Evolutionary conservation across 2,113 vertebrate species (phyloP).

Genomic region (Equus przewalskii): DNA sequence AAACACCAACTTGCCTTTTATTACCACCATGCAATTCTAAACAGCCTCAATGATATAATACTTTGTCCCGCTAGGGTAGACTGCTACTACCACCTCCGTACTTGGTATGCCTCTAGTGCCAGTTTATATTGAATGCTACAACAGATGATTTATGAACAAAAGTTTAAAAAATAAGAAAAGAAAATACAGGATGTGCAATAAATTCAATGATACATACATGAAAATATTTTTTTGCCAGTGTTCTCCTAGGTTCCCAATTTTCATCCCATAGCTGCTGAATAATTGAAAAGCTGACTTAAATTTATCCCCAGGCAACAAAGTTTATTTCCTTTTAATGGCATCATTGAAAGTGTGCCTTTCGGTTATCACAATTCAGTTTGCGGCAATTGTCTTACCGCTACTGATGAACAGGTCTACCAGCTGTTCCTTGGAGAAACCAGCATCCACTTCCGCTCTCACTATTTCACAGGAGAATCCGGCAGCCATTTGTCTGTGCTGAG

Average conservation of each 20-base stretch:
- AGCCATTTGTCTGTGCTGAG: slow-evolving; percentile 93
- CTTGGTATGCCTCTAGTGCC: not conserved
- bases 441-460: slow-evolving; percentile 92
- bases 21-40: not conserved
- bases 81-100: not conserved
- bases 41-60: not conserved
- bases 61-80: no score
- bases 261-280: not conserved
- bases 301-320: not conserved
- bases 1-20: not conserved
- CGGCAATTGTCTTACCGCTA: slow-evolving; percentile 89
- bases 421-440: slow-evolving; percentile 94
- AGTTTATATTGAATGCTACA: not conserved
- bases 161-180: not conserved
- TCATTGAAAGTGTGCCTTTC: not conserved
- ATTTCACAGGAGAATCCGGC: slow-evolving; percentile 93
- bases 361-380: not conserved
- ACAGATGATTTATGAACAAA: not conserved
- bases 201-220: not conserved
- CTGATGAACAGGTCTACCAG: slow-evolving; percentile 95
- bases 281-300: not conserved
- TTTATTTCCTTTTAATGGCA: slow-evolving; percentile 31
- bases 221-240: not conserved
- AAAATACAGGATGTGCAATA: not conserved
- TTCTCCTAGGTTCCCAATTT: not conserved